Conservation (phyloP, 2,888 invertebrate genomes). For the Torymus auratus region DNA sequence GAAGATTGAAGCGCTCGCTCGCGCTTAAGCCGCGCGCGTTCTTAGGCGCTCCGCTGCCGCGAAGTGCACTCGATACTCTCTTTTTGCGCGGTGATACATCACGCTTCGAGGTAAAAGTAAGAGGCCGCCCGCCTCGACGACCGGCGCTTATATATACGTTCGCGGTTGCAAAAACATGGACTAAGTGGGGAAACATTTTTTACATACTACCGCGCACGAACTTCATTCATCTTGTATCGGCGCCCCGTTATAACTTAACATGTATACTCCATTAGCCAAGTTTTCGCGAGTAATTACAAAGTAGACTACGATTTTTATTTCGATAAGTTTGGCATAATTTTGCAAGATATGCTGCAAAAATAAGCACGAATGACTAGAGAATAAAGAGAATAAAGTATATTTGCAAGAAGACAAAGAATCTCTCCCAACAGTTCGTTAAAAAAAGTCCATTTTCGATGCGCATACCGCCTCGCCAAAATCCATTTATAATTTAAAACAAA, state of each 20-base stretch:
- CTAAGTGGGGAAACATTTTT: conserved; percentile 24
- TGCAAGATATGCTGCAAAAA: too few species aligned
- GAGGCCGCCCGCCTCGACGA: conserved; percentile 3
- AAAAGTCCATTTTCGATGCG: too few species aligned
- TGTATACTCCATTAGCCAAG: conserved; percentile 3
- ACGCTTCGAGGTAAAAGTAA: conserved; percentile 15
- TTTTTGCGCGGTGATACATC: conserved; percentile 30
- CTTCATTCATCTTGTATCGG: background rate
- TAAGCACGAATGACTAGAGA: too few species aligned
- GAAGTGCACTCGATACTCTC: conserved; percentile 13
- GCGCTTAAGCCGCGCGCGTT: too few species aligned
- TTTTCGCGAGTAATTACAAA: background rate
- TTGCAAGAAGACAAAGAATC: too few species aligned
- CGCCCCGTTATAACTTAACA: background rate
- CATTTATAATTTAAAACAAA: too few species aligned
- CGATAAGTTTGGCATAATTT: too few species aligned
- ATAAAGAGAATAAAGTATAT: too few species aligned
- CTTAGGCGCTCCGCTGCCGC: background rate
- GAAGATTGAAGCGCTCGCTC: conserved; percentile 10
- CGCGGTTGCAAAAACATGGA: conserved; percentile 17
- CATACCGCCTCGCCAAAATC: too few species aligned
- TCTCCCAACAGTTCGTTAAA: too few species aligned
- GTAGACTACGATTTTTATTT: background rate
- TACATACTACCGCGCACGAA: background rate
- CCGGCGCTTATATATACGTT: background rate